Base-by-base conservation (phyloP, 2,888 invertebrate genomes). In the Margaritifera margaritifera region DNA sequence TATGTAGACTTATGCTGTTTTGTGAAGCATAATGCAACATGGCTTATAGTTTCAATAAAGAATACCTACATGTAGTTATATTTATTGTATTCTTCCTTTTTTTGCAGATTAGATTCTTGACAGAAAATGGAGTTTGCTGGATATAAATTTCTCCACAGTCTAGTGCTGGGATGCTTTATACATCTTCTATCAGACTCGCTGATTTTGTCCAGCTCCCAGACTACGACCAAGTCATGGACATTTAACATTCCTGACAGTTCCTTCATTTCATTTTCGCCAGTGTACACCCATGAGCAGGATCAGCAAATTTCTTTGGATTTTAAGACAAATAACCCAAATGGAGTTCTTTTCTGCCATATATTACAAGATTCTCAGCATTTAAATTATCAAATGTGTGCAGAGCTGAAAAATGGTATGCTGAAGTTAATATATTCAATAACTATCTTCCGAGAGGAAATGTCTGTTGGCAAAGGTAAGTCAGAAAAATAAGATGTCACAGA, bases 271-370 rank as follows among this genome's bases (percentile, higher is more conserved):
- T 82, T 84, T 66, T 74, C 74, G 31, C 85, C 85, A 6, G 57
- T 72, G 4, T 69, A 80, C 61, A 56, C 71, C 19, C 75, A 76
- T 25, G 69, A 69, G 57, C 79, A 82, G 70, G 79, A 79, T 72
- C 81, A 80, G 51, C 77, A 74, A 60, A 75, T 82, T 57, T 70
- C 73, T 31, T 71, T 86, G 55, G 70, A 68, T 56, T 85, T 86
- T 71, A 74, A 77, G 66, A 86, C 84, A 11, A 69, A 74, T 57
- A 78, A 77, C 60, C 77, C 82, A 4, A 78, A 81, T 71, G 84
- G 84, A 66, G 69, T 83, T 60, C 64, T 86, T 25, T 80, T 85
- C 66, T 82, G 84, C 67, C 86, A 86, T 68, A 70, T 77, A 62
- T 69, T 84, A 51, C 74, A 74, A 62, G 72, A 74, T 60, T 67